A percentile compares a stretch with the other conserved stretches of the same genome.
phyloP scores from a whole-genome alignment of 2,888 invertebrate species.

The Synergus itoensis region DNA sequence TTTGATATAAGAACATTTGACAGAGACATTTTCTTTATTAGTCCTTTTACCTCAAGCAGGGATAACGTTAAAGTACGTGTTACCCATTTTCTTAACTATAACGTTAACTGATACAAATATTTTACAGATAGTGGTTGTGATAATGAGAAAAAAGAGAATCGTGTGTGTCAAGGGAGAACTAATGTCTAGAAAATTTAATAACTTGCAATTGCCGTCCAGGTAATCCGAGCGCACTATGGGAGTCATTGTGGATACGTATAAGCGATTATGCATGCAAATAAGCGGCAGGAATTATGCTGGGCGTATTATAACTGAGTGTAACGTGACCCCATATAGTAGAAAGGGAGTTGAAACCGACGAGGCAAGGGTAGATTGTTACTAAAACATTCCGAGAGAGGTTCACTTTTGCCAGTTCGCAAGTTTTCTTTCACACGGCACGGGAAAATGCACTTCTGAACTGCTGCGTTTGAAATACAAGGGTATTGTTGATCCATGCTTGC shows the following conservation, averaged over 20 bases:
- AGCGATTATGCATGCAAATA: conserved; percentile 32
- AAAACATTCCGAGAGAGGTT: conserved; percentile 10
- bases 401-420: conserved; percentile 20
- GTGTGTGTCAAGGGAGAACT: background rate
- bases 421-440: conserved; percentile 17
- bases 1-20: background rate
- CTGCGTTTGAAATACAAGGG: conserved; percentile 21
- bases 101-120: too few relatives aligned
- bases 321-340: conserved; percentile 3
- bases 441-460: conserved; percentile 38
- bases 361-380: conserved; percentile 5
- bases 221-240: conserved; percentile 13
- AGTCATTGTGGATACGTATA: conserved; percentile 26
- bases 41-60: too few relatives aligned
- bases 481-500: conserved; percentile 29
- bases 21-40: background rate
- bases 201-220: conserved; percentile 6
- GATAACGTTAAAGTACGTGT: too few relatives aligned
- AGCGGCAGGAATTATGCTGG: conserved; percentile 19
- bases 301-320: conserved; percentile 25
- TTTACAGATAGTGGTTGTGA: background rate
- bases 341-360: background rate
- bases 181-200: conserved; percentile 21
- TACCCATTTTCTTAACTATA: too few relatives aligned
- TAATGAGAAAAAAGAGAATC: background rate